These are phyloP conservation scores for Nomada ruficornis DNA, from an alignment of 2,888 invertebrate genomes.

Conservation along the genomic window DNA sequence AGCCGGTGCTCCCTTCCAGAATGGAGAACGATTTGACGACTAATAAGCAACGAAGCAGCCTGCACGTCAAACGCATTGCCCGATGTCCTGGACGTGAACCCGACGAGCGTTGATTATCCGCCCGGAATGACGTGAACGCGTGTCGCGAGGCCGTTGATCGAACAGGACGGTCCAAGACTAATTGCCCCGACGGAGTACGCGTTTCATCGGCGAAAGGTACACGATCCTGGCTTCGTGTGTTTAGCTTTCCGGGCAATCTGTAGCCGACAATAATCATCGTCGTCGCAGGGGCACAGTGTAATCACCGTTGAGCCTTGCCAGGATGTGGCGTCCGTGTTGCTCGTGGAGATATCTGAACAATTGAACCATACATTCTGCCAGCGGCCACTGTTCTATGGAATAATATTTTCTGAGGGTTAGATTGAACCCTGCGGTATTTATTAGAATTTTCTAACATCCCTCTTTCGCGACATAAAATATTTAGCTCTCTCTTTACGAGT, in stretches of 20 bases:
- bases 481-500: no score
- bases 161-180: constrained; percentile 50
- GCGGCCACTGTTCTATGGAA: no score
- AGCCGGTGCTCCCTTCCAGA: no score
- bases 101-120: constrained; percentile 46
- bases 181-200: constrained; percentile 48
- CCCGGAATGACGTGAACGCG: constrained; percentile 51
- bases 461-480: no score
- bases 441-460: no score
- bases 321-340: constrained; percentile 14
- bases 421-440: no score
- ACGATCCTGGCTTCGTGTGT: constrained; percentile 15
- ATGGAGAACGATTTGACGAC: no score
- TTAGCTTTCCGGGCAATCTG: constrained; percentile 36
- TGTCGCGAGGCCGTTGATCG: constrained; percentile 39
- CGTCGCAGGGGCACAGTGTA: neutral
- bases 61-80: constrained; percentile 39
- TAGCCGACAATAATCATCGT: constrained; percentile 45
- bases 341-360: neutral
- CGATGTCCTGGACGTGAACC: constrained; percentile 39
- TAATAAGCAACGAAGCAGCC: neutral
- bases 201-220: constrained; percentile 51
- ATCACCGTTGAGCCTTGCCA: constrained; percentile 4
- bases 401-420: no score
- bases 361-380: no score